A percentile compares a stretch with the other conserved stretches of the same genome.
Conservation (phyloP, 2,888 invertebrate genomes). For the Drosophila nr. medialis region DNA sequence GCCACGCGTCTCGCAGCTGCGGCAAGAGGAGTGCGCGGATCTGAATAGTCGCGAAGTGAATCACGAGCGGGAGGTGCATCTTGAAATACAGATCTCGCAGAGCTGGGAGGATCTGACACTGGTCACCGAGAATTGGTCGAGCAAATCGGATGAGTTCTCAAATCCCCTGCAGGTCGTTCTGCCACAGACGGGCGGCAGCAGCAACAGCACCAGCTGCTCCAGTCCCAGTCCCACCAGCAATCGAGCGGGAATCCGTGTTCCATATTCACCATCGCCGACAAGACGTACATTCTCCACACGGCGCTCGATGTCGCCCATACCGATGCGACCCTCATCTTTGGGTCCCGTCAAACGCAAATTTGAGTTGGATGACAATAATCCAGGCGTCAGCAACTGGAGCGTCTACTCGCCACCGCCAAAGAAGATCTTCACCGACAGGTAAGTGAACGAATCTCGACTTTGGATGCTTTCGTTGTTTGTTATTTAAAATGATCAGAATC, state of each 20-base stretch:
- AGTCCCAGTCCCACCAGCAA: conserved; percentile 87
- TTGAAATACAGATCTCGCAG: conserved; percentile 96
- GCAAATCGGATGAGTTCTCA: conserved; percentile 86
- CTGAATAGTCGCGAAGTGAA: conserved; percentile 93
- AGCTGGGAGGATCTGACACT: conserved; percentile 96
- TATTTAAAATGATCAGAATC: neutral
- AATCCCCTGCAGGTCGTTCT: conserved; percentile 85
- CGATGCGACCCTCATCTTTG: conserved; percentile 91
- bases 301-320: conserved; percentile 95
- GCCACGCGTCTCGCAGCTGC: conserved; percentile 94
- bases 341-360: conserved; percentile 87
- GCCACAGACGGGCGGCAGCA: conserved; percentile 84
- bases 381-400: conserved; percentile 80
- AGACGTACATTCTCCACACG: conserved; percentile 92
- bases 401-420: conserved; percentile 84
- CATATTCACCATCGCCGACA: conserved; percentile 93
- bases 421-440: conserved; percentile 84
- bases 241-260: conserved; percentile 82
- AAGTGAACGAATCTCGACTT: conserved; percentile 12
- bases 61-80: conserved; percentile 95
- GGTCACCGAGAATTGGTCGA: conserved; percentile 88
- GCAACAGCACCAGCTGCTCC: conserved; percentile 85
- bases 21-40: conserved; percentile 95
- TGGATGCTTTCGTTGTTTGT: neutral
- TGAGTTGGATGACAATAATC: conserved; percentile 82